Conservation (phyloP, 1,140 invertebrate genomes). For the Eumaeus atala region DNA sequence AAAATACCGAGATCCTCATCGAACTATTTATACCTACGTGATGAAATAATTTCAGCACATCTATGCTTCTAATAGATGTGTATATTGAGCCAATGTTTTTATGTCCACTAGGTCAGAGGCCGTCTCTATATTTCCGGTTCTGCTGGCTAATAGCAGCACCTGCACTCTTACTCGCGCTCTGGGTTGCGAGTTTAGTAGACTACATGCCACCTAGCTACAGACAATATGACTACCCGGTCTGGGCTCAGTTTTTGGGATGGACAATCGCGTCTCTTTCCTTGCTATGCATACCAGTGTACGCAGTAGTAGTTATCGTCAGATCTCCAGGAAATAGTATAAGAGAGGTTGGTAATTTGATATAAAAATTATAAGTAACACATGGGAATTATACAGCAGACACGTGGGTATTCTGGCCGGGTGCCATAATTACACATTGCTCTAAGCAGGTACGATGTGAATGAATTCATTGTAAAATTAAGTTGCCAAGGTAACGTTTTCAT, state of each 20-base stretch:
- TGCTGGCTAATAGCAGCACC: conserved; percentile 91
- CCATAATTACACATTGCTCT: too few species aligned
- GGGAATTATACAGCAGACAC: conserved; percentile 17
- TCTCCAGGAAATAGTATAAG: conserved; percentile 81
- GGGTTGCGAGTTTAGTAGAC: conserved; percentile 91
- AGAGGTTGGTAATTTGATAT: conserved; percentile 67
- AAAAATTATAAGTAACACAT: too few species aligned
- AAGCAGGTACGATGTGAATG: too few species aligned
- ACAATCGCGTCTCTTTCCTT: conserved; percentile 86
- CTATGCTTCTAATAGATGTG: too few species aligned
- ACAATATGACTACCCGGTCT: conserved; percentile 85
- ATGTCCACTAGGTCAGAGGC: conserved; percentile 66
- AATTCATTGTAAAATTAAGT: too few species aligned
- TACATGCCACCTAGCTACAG: conserved; percentile 88
- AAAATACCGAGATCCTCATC: too few species aligned
- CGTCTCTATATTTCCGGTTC: conserved; percentile 86
- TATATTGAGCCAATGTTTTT: neutral
- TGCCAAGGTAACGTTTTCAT: too few species aligned
- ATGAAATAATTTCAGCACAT: too few species aligned
- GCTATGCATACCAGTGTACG: conserved; percentile 89
- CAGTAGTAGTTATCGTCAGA: conserved; percentile 81
- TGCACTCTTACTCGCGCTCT: conserved; percentile 86
- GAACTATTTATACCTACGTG: too few species aligned
- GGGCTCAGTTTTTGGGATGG: conserved; percentile 93
- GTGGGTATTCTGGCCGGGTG: too few species aligned